Evolutionary conservation across 1,140 invertebrate species (phyloP), one percentile per base, ranked within the genome.

Genomic region (Drosophila orosa): DNA sequence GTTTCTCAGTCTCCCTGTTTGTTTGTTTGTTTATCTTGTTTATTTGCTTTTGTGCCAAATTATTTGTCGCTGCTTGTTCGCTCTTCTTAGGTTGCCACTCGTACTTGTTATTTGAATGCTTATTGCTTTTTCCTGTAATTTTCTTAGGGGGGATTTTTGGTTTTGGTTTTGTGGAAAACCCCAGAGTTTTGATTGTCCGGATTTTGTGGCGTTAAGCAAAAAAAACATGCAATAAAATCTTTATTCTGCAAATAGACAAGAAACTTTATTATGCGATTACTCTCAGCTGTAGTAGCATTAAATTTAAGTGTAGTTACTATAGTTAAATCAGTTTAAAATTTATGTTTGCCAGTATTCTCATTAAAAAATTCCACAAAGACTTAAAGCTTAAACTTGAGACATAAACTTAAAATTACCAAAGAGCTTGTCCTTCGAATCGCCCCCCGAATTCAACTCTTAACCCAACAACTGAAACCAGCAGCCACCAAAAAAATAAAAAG

Each of bases 41-140:
- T 80, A 82, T 74, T 78, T 81, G 68, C 71, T 54, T 80, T 79
- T 80, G 76, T 80, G 76, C 69, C 77, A 79, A 80, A 80, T 80
- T 80, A 79, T 80, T 80, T 80, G 78, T 80, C 71, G 69, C 55
- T 57, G 78, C 78, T 60, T 62, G 48, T 73, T 60, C 40, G 52
- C 44, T 79, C 33, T 78, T 60, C 37, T 67, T 67, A 45, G 54
- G 42, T 22, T 44, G 75, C 57, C 55, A 60, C 56, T 78, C 55
- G 56, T 60, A 57, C 60, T 79, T 65, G 50, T 67, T 74, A 67
- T 78, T 78, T 44, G 55, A 78, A 65, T 78, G 54, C 57, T 78
- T 77, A 78, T 78, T 78, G 76, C 74, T 58, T 75, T 40, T 75
- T 76, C 74, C 52, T 77, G 52, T 62, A 48, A 35, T 44, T 68